A percentile compares a stretch with the other conserved stretches of the same genome.
These are phyloP conservation scores for Porites australiensis DNA, from an alignment of 64 coral and sea anemone genomes.

Conservation along the genomic window DNA sequence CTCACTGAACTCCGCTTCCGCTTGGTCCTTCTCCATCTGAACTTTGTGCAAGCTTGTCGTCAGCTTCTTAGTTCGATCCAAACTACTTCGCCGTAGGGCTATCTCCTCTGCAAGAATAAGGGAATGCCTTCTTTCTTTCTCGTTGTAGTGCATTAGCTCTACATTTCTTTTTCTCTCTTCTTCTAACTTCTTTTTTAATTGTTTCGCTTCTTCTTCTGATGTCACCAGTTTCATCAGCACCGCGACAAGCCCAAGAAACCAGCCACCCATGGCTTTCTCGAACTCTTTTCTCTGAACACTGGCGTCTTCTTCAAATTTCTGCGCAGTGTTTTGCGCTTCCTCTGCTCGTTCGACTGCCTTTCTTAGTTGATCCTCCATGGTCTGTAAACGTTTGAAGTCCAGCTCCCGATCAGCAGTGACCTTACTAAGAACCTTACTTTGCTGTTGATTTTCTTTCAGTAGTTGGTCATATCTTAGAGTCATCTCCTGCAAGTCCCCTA, in stretches of 20 bases:
- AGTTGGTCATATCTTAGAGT: slow-evolving; percentile 76
- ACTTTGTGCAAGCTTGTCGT: slow-evolving; percentile 55
- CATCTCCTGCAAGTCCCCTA: slow-evolving; percentile 81
- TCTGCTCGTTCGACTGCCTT: slow-evolving; percentile 36
- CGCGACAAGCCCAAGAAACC: slow-evolving; percentile 58
- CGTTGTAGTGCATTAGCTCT: slow-evolving; percentile 42
- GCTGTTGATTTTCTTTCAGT: slow-evolving; percentile 76
- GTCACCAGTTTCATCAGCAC: slow-evolving; percentile 77
- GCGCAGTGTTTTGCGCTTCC: slow-evolving; percentile 73
- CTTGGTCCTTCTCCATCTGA: slow-evolving; percentile 65
- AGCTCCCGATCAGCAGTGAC: slow-evolving; percentile 54
- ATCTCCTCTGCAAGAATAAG: slow-evolving; percentile 57
- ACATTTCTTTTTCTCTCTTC: slow-evolving; percentile 62
- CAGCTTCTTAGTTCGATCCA: slow-evolving; percentile 55
- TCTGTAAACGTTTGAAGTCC: slow-evolving; percentile 60
- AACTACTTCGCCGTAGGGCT: slow-evolving; percentile 49
- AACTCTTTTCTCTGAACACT: slow-evolving; percentile 53
- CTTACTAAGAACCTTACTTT: slow-evolving; percentile 54
- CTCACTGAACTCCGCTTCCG: slow-evolving; percentile 45
- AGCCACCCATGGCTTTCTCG: slow-evolving; percentile 58
- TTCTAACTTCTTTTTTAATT: slow-evolving; percentile 48
- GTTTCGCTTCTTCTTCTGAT: slow-evolving; percentile 70
- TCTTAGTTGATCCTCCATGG: slow-evolving; percentile 33
- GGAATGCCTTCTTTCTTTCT: slow-evolving; percentile 72
- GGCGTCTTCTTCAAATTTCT: slow-evolving; percentile 57